Percentiles rank a stretch among this genome's conserved stretches.
Conservation (phyloP, 1,140 invertebrate species). For the Brachionus rotundiformis region DNA sequence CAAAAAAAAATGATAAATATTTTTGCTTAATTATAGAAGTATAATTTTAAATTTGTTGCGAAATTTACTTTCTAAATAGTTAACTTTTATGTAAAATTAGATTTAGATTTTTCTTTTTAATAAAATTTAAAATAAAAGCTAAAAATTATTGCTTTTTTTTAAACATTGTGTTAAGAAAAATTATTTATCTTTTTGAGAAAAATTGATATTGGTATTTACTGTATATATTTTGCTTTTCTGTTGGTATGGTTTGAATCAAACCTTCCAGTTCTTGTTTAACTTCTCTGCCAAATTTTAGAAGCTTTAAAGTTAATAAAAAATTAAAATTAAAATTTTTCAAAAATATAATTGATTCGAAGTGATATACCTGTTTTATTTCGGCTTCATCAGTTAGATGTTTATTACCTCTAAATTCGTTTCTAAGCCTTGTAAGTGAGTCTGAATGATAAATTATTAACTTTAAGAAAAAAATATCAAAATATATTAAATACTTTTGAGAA, state of each 20-base stretch:
- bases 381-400: constrained; percentile 34
- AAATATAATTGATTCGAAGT: background rate
- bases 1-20: background rate
- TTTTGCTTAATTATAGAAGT: background rate
- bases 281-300: constrained; percentile 36
- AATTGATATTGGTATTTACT: background rate
- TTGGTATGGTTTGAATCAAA: constrained; percentile 6
- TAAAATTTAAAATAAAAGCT: background rate
- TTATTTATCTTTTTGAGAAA: background rate
- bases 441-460: background rate
- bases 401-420: constrained; percentile 47
- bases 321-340: background rate
- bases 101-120: background rate
- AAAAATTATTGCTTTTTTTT: too few relatives aligned
- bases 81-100: background rate
- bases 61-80: background rate
- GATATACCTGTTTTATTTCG: constrained; percentile 35
- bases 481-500: background rate
- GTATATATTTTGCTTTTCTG: constrained; percentile 37
- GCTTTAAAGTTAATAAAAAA: background rate
- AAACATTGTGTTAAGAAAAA: too few relatives aligned
- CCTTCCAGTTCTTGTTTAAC: constrained; percentile 32
- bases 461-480: background rate
- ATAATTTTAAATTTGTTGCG: background rate
- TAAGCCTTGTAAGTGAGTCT: constrained; percentile 18